Base-by-base conservation (phyloP, 2,113 vertebrate genomes). In the Condylura cristata region DNA sequence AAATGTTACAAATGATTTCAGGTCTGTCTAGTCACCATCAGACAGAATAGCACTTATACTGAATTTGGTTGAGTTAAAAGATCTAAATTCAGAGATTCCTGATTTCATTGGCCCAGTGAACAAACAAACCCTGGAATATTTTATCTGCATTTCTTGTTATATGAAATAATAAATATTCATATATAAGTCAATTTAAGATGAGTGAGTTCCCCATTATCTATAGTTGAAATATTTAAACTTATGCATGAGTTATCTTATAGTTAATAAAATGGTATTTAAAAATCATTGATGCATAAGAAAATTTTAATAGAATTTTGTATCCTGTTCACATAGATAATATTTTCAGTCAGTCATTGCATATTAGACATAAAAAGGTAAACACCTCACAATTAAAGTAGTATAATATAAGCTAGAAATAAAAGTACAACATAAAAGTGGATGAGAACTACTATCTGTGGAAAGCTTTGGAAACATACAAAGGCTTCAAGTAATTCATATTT, bases 211-310 rank as follows among this genome's bases (percentile, higher is more conserved):
- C 72, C 82, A 18, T 82, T 86, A 81, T 65, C 20, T 32, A 44
- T 0, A 95, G 39, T 75, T 81, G 24, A 83, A 87, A 93, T 65
- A 78, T 22, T 17, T 78, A 70, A 90, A 71, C n/a, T 83, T 87
- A 58, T 72, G 60, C 30, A 30, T 41, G 18, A 71, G 8, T 53
- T 87, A 37, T 65, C 74, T 68, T 34, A 70, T 70, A 80, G 32
- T 61, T 60, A 92, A 72, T 80, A 88, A 86, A 39, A 79, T 56
- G 11, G 2, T 81, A 34, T 80, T 93, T 88, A 39, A 88, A 63
- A 93, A 30, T 61, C 9, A 81, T 34, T 71, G 18, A 88, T 60
- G 3, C 30, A n/a, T 76, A 75, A 80, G 5, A 74, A 51, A 8
- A 44, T 65, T 75, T 84, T 74, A 30, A n/a, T 86, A 28, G 5